These are phyloP conservation scores for Cololabis saira DNA, from an alignment of 2,113 vertebrate genomes.

Conservation along the genomic window DNA sequence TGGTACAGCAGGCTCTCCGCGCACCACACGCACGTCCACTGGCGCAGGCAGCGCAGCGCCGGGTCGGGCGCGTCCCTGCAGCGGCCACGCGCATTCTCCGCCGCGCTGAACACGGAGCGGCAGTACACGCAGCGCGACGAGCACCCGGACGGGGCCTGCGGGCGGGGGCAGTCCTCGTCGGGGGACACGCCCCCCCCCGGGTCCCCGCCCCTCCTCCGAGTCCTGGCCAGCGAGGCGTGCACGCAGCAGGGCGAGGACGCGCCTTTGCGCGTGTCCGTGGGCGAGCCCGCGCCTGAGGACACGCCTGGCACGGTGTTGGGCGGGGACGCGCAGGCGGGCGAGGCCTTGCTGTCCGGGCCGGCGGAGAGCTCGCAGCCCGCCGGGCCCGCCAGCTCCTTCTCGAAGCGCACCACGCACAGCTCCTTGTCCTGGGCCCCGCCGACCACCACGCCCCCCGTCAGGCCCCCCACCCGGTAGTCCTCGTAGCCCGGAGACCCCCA, in stretches of 20 bases:
- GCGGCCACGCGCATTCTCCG: slow-evolving; percentile 89
- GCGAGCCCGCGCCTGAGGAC: slow-evolving; percentile 78
- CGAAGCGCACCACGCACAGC: slow-evolving; percentile 86
- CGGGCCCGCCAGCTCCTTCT: slow-evolving; percentile 82
- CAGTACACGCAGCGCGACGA: slow-evolving; percentile 91
- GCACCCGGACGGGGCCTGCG: slow-evolving; percentile 80
- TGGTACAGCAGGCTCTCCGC: slow-evolving; percentile 95
- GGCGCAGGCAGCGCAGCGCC: slow-evolving; percentile 87
- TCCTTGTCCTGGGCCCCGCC: slow-evolving; percentile 80
- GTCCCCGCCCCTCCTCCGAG: slow-evolving; percentile 81
- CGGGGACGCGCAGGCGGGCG: slow-evolving; percentile 76
- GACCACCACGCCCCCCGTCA: slow-evolving; percentile 83
- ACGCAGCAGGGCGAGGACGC: slow-evolving; percentile 84
- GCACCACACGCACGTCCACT: slow-evolving; percentile 94
- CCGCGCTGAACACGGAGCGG: slow-evolving; percentile 88
- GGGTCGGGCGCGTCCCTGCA: slow-evolving; percentile 93
- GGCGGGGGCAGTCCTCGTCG: slow-evolving; percentile 83
- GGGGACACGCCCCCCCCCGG: slow-evolving; percentile 74
- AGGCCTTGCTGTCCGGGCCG: slow-evolving; percentile 80
- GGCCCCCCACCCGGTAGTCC: slow-evolving; percentile 87
- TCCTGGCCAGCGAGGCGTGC: slow-evolving; percentile 83
- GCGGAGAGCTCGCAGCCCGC: slow-evolving; percentile 80
- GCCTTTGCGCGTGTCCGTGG: slow-evolving; percentile 80
- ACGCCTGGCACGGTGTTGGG: slow-evolving; percentile 74
- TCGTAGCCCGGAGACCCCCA: slow-evolving; percentile 90